Evolutionary conservation across 2,888 invertebrate genomes (phyloP), one percentile per base, ranked within the genome.

Genomic region (Hyposoter dolosus): DNA sequence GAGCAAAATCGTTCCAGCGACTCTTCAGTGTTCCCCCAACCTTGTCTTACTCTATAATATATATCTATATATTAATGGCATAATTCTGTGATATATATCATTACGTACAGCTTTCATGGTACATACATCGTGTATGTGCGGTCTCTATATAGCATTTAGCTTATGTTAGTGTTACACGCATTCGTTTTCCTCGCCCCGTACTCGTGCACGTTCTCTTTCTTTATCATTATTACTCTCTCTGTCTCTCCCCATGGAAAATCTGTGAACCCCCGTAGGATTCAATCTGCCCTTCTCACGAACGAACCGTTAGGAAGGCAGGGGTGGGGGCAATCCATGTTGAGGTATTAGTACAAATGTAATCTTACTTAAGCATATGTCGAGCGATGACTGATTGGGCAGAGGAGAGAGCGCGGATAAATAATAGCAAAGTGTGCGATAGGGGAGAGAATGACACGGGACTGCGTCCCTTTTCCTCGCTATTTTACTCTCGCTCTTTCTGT

Each of bases 331-430:
- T 75, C 79, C 79, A 45, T 79, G 82, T 78, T 50, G 83, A 86
- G 88, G 89, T 90, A 93, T 93, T 93, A 93, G 91, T 91, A 92
- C 92, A 91, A 93, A 93, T 93, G 93, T 93, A 93, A 93, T 93
- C 93, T 93, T 93, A 91, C 92, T 93, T 92, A 92, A 93, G 92
- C 93, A 93, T 93, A 93, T 93, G 93, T 93, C 91, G 89, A 43
- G 91, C 90, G 82, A 91, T 93, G 93, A 93, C 92, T 91, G 93
- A 93, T 93, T 92, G 92, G 90, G 88, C 90, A 89, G 90, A 89
- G 89, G 91, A 93, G 91, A 91, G 80, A 80, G 92, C 89, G 88
- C 89, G 88, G 91, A 92, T 91, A 92, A 93, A 92, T 93, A 92
- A 93, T 92, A 90, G 90, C 88, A 87, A 72, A 75, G 66, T 23